Conservation (phyloP, 2,888 invertebrate genomes). For the Harpagoxenus sublaevis region DNA sequence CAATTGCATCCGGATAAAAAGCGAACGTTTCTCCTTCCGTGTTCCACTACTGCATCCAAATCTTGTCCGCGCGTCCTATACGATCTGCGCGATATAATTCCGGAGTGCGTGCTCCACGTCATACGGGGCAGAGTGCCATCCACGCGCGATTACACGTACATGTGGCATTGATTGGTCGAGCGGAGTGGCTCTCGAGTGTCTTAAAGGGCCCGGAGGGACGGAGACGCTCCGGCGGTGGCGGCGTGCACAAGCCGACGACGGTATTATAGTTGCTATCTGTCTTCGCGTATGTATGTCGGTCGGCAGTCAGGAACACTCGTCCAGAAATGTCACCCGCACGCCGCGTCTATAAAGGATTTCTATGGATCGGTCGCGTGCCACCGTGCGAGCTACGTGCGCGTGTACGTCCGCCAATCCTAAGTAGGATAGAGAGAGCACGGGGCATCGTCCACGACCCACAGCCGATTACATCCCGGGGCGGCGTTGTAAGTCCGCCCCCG, state of each 20-base stretch:
- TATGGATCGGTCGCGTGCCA: conserved; percentile 83
- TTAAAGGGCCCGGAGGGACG: conserved; percentile 62
- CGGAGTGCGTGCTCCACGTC: conserved; percentile 54
- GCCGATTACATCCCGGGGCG: conserved; percentile 67
- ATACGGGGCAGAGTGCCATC: conserved; percentile 58
- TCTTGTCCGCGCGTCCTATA: background rate
- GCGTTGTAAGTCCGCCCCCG: conserved; percentile 67
- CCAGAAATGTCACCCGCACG: conserved; percentile 84
- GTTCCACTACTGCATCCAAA: background rate
- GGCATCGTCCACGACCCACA: conserved; percentile 64
- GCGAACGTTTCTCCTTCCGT: background rate
- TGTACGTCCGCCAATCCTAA: conserved; percentile 64
- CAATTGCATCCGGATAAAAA: background rate
- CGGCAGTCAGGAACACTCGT: conserved; percentile 86
- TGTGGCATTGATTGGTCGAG: conserved; percentile 66
- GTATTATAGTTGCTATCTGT: conserved; percentile 81
- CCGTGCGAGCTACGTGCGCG: conserved; percentile 64
- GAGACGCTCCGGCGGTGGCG: conserved; percentile 63
- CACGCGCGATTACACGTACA: conserved; percentile 68
- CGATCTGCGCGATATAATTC: conserved; percentile 30
- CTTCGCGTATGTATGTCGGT: conserved; percentile 80
- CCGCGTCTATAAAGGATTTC: conserved; percentile 79
- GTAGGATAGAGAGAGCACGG: conserved; percentile 62
- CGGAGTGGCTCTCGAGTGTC: conserved; percentile 65
- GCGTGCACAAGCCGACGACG: conserved; percentile 59